Evolutionary conservation across 2,113 vertebrate species (phyloP).

Genomic region (Echinops telfairi): DNA sequence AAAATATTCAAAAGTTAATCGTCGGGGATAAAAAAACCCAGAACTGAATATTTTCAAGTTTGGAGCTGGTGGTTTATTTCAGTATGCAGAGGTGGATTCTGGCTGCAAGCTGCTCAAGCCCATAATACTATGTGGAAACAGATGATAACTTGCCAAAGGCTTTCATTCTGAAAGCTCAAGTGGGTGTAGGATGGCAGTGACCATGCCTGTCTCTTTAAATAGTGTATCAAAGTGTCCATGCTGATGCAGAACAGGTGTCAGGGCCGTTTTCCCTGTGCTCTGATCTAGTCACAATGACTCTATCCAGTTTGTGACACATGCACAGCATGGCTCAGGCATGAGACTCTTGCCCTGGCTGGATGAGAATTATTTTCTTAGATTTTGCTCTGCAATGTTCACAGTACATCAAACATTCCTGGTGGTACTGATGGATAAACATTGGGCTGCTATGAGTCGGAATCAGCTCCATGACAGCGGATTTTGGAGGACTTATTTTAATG

Average conservation of each 20-base stretch:
- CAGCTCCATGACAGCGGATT: too few species aligned
- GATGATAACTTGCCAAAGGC: background rate
- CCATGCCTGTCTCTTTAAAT: background rate
- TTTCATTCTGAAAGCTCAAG: slow-evolving; percentile 56
- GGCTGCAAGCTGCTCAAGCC: slow-evolving; percentile 46
- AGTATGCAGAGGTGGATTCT: slow-evolving; percentile 55
- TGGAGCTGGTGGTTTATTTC: slow-evolving; percentile 3
- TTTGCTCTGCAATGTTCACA: slow-evolving; percentile 74
- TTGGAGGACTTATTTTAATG: slow-evolving; percentile 65
- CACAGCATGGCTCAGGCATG: background rate
- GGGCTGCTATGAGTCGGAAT: too few species aligned
- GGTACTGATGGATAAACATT: too few species aligned
- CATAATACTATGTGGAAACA: background rate
- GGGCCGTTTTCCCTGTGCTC: background rate
- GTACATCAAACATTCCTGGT: slow-evolving; percentile 1
- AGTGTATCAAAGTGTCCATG: slow-evolving; percentile 54
- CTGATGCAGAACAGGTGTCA: slow-evolving; percentile 40
- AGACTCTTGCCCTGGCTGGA: background rate
- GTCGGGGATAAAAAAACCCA: slow-evolving; percentile 29
- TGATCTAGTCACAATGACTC: slow-evolving; percentile 51
- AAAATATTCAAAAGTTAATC: background rate
- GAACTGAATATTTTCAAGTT: slow-evolving; percentile 14
- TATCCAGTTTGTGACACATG: background rate
- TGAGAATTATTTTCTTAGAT: slow-evolving; percentile 61
- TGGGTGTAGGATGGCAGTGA: background rate